A percentile compares a stretch with the other conserved stretches of the same genome.
Conservation (phyloP, 2,888 invertebrate genomes). For the Pollenia griseotomentosa region DNA sequence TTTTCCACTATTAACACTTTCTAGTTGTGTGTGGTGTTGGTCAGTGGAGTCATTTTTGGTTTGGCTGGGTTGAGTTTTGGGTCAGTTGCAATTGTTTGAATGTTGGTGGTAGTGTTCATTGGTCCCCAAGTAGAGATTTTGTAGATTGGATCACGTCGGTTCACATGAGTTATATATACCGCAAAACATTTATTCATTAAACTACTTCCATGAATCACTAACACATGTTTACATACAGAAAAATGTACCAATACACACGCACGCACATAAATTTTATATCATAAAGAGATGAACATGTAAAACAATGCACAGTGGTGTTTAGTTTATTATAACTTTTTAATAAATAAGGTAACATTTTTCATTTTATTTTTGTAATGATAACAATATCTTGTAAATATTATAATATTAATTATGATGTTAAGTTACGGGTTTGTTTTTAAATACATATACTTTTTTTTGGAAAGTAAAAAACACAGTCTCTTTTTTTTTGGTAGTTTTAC, state of each 20-base stretch:
- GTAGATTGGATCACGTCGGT: slow-evolving; percentile 77
- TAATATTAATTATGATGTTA: no score
- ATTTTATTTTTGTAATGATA: background rate
- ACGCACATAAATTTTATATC: slow-evolving; percentile 25
- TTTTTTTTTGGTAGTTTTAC: no score
- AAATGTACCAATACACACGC: slow-evolving; percentile 21
- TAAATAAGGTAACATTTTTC: background rate
- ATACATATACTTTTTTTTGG: background rate
- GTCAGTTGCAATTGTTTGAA: slow-evolving; percentile 62
- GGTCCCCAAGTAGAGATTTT: slow-evolving; percentile 75
- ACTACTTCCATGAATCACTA: slow-evolving; percentile 75
- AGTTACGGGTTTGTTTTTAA: background rate
- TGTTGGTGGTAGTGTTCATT: slow-evolving; percentile 63
- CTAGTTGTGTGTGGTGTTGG: slow-evolving; percentile 20
- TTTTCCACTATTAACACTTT: slow-evolving; percentile 46
- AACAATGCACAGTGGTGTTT: slow-evolving; percentile 50
- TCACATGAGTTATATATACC: slow-evolving; percentile 74
- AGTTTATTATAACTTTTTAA: background rate
- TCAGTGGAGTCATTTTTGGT: background rate
- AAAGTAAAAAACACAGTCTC: no score
- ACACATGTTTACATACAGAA: slow-evolving; percentile 56
- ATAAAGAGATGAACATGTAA: slow-evolving; percentile 51
- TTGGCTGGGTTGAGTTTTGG: slow-evolving; percentile 51
- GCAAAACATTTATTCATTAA: slow-evolving; percentile 77
- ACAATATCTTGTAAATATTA: background rate